phyloP scores from a whole-genome alignment of 1,140 invertebrate genomes.

The Leptinotarsa defecta region DNA sequence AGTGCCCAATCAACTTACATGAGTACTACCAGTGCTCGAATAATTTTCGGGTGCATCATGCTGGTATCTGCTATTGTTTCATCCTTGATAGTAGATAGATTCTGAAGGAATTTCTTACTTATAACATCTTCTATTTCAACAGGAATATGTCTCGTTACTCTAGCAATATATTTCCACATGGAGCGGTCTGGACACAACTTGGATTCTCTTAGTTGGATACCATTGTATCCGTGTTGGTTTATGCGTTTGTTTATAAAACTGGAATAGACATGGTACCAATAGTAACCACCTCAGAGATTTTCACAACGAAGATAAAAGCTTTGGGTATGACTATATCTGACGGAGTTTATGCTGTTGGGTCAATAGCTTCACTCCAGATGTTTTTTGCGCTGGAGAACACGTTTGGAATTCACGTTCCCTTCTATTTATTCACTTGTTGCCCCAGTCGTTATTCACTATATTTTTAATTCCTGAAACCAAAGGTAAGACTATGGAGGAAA shows the following conservation, averaged over 20 bases:
- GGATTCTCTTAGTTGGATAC: slow-evolving; percentile 46
- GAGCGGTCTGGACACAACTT: slow-evolving; percentile 45
- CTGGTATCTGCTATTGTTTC: slow-evolving; percentile 28
- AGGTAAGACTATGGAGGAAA: slow-evolving; percentile 65
- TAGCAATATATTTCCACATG: slow-evolving; percentile 44
- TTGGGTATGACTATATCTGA: slow-evolving; percentile 45
- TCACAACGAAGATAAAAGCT: slow-evolving; percentile 64
- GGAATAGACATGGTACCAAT: slow-evolving; percentile 65
- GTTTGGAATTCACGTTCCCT: neutral
- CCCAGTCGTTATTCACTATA: too few species aligned
- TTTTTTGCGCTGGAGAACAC: neutral
- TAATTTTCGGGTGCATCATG: slow-evolving; percentile 41
- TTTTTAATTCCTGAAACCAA: slow-evolving; percentile 1
- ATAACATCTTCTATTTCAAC: slow-evolving; percentile 34
- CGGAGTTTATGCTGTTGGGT: slow-evolving; percentile 39
- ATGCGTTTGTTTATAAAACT: slow-evolving; percentile 33
- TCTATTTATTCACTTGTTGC: neutral
- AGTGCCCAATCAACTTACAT: slow-evolving; percentile 29
- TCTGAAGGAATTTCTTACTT: slow-evolving; percentile 38
- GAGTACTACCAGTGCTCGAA: slow-evolving; percentile 19
- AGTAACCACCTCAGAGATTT: slow-evolving; percentile 69
- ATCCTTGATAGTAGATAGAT: slow-evolving; percentile 37
- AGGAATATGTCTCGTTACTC: slow-evolving; percentile 30
- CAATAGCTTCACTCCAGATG: slow-evolving; percentile 62
- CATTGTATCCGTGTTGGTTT: slow-evolving; percentile 30